These are phyloP conservation scores for Chrosomus eos DNA, from an alignment of 2,797 vertebrate species.

Conservation along the genomic window DNA sequence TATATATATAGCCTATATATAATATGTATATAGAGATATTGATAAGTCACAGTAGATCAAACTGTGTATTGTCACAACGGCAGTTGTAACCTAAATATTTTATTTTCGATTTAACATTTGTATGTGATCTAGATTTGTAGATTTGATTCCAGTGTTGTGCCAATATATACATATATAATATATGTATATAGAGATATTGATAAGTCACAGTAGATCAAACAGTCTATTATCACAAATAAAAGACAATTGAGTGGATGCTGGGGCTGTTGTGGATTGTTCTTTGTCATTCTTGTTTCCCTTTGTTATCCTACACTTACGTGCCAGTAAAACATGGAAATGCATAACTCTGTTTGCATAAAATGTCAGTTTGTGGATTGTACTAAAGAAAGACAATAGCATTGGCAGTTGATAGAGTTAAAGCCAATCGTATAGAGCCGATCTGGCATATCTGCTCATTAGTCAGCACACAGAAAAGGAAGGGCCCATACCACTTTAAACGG, in stretches of 20 bases:
- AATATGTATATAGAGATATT: no score
- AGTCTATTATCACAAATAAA: slow-evolving; percentile 3
- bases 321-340: slow-evolving; percentile 35
- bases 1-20: no score
- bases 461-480: slow-evolving; percentile 52
- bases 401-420: slow-evolving; percentile 20
- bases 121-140: no score
- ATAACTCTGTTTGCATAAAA: slow-evolving; percentile 31
- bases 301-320: slow-evolving; percentile 22
- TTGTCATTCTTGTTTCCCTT: slow-evolving; percentile 18
- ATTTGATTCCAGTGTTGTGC: no score
- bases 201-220: slow-evolving; percentile 16
- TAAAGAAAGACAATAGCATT: slow-evolving; percentile 33
- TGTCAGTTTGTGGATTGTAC: slow-evolving; percentile 39
- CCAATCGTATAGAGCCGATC: slow-evolving; percentile 8
- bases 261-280: slow-evolving; percentile 4
- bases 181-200: background rate
- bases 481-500: slow-evolving; percentile 39
- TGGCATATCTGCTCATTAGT: slow-evolving; percentile 51
- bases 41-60: no score
- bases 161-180: no score
- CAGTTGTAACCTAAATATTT: no score
- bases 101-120: no score
- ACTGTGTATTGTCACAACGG: no score
- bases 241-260: slow-evolving; percentile 20